Evolutionary conservation across 2,888 invertebrate species (phyloP).

Genomic region (Pristionchus fissidentatus): DNA sequence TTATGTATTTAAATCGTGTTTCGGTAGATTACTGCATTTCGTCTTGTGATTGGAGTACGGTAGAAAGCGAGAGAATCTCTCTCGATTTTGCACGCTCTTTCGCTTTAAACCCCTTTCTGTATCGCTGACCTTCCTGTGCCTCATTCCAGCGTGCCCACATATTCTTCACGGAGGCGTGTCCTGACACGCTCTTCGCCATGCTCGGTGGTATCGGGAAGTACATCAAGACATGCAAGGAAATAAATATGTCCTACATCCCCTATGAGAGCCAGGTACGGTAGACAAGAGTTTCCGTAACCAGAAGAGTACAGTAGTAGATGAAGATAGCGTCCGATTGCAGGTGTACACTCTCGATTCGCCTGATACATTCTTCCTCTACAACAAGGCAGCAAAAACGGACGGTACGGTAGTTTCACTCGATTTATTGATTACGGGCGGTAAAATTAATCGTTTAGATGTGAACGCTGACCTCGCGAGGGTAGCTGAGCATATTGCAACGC

Average conservation of each 20-base stretch:
- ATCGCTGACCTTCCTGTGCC: too few relatives aligned
- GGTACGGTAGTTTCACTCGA: constrained; percentile 80
- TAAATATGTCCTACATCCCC: constrained; percentile 97
- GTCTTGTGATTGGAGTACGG: neutral
- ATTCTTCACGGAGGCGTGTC: constrained; percentile 98
- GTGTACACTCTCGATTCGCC: constrained; percentile 91
- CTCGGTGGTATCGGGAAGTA: constrained; percentile 83
- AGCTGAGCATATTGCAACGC: constrained; percentile 95
- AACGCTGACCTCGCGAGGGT: constrained; percentile 96
- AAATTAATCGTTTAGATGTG: neutral
- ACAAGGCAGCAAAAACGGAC: constrained; percentile 89
- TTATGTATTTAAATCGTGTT: too few relatives aligned
- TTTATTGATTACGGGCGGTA: neutral
- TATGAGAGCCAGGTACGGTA: constrained; percentile 91
- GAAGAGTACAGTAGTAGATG: neutral
- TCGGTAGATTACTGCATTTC: too few relatives aligned
- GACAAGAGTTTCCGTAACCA: too few relatives aligned
- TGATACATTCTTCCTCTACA: constrained; percentile 95
- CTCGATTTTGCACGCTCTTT: neutral
- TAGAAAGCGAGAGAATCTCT: neutral
- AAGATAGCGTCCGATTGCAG: constrained; percentile 64
- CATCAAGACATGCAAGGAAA: constrained; percentile 97
- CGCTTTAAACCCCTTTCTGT: neutral
- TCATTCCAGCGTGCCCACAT: constrained; percentile 87
- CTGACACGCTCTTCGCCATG: constrained; percentile 96